phyloP scores from a whole-genome alignment of 2,797 vertebrate genomes.

The Acipenser transmontanus region DNA sequence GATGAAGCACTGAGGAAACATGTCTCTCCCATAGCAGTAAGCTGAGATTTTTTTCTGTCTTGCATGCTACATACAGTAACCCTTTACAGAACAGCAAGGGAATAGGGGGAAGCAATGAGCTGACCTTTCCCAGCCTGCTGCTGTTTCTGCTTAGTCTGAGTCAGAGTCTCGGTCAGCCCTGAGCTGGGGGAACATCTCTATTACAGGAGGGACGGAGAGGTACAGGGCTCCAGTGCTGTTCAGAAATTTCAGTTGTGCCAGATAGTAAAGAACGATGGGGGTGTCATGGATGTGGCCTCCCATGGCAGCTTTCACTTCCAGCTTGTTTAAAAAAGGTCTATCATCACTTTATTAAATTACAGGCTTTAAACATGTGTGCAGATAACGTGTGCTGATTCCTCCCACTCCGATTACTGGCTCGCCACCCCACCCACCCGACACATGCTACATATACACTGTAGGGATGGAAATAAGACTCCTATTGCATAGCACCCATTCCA shows the following conservation, averaged over 20 bases:
- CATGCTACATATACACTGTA: too few relatives aligned
- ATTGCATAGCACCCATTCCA: too few relatives aligned
- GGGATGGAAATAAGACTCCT: too few relatives aligned
- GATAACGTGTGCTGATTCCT: conserved; percentile 8
- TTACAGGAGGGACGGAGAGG: too few relatives aligned
- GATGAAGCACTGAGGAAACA: conserved; percentile 12
- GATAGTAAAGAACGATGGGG: not conserved
- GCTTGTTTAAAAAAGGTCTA: conserved; percentile 14
- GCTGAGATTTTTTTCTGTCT: not conserved
- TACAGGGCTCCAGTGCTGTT: too few relatives aligned
- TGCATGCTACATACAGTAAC: not conserved
- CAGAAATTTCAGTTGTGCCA: not conserved
- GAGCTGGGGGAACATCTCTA: too few relatives aligned
- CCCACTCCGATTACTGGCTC: not conserved
- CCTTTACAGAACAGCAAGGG: not conserved
- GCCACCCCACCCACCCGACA: not conserved
- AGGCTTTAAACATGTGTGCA: not conserved
- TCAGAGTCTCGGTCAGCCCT: not conserved
- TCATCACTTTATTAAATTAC: conserved; percentile 19
- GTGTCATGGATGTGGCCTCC: not conserved
- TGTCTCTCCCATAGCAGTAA: conserved; percentile 6
- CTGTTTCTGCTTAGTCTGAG: not conserved
- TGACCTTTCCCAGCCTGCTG: not conserved
- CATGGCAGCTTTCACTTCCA: conserved; percentile 9
- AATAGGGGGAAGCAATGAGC: not conserved